Evolutionary conservation across 2,888 invertebrate genomes (phyloP).

Genomic region (Sesamia inferens): DNA sequence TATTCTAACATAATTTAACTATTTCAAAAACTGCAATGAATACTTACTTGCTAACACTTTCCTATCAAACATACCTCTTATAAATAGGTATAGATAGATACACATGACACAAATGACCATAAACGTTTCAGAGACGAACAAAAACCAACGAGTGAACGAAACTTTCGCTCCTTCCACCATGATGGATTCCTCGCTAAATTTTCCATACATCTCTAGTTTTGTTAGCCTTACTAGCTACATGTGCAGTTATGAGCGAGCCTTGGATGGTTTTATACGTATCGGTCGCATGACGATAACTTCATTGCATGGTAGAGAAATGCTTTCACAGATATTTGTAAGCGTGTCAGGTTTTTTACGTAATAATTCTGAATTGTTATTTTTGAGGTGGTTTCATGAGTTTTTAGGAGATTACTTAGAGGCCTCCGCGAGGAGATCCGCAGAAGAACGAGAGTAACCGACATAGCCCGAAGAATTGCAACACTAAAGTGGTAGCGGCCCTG

Average conservation of each 20-base stretch:
- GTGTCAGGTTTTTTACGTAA: constrained; percentile 50
- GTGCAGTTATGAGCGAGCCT: constrained; percentile 20
- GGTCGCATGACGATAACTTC: background rate
- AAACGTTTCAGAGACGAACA: constrained; percentile 27
- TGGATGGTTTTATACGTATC: constrained; percentile 25
- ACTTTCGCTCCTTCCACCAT: constrained; percentile 52
- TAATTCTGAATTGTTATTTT: constrained; percentile 27
- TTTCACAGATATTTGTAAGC: constrained; percentile 54
- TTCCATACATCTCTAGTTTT: constrained; percentile 35
- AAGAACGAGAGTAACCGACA: too few species aligned
- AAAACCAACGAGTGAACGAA: constrained; percentile 24
- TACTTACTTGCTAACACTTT: constrained; percentile 2
- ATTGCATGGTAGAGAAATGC: constrained; percentile 38
- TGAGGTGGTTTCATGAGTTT: background rate
- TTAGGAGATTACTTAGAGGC: background rate
- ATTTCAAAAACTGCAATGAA: constrained; percentile 9
- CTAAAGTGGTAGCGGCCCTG: too few species aligned
- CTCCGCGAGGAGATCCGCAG: too few species aligned
- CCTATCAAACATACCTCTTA: constrained; percentile 18
- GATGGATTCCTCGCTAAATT: background rate
- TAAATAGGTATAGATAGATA: constrained; percentile 20
- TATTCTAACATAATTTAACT: background rate
- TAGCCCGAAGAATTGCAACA: too few species aligned
- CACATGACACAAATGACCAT: constrained; percentile 35
- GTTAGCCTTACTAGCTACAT: constrained; percentile 3